Conservation (phyloP, 2,797 vertebrate genomes). For the Caiman crocodilus region DNA sequence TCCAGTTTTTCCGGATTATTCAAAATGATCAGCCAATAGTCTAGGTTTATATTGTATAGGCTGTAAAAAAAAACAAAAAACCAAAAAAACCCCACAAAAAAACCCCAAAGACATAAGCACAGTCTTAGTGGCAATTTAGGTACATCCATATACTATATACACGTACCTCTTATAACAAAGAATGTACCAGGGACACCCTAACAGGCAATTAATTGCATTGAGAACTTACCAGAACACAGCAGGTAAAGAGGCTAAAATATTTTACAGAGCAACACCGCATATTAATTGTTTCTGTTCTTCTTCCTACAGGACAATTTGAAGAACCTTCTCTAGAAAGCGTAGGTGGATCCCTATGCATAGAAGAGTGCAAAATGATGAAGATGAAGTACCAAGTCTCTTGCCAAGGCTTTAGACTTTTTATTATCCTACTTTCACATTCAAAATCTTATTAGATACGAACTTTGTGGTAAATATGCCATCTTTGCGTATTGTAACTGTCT, state of each 20-base stretch:
- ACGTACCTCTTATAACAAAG: background rate
- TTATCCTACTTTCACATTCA: background rate
- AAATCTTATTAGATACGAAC: background rate
- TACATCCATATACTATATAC: background rate
- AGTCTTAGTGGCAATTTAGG: conserved; percentile 43
- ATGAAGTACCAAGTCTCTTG: background rate
- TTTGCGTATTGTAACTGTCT: no score
- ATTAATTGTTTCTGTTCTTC: background rate
- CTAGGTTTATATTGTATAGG: background rate
- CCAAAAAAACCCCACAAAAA: no score
- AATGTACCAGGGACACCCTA: background rate
- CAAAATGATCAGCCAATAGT: background rate
- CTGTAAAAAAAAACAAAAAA: conserved; percentile 21
- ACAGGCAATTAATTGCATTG: background rate
- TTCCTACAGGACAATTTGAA: background rate
- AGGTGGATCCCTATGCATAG: background rate
- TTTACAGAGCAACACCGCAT: background rate
- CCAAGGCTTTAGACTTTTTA: background rate
- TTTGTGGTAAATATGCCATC: background rate
- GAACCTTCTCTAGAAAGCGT: background rate
- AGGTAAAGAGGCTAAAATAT: conserved; percentile 28
- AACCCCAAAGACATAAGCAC: conserved; percentile 9
- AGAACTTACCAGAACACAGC: background rate
- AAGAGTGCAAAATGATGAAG: background rate
- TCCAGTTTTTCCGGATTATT: conserved; percentile 15